phyloP scores from a whole-genome alignment of 2,888 invertebrate genomes.

The Smittia aterrima region DNA sequence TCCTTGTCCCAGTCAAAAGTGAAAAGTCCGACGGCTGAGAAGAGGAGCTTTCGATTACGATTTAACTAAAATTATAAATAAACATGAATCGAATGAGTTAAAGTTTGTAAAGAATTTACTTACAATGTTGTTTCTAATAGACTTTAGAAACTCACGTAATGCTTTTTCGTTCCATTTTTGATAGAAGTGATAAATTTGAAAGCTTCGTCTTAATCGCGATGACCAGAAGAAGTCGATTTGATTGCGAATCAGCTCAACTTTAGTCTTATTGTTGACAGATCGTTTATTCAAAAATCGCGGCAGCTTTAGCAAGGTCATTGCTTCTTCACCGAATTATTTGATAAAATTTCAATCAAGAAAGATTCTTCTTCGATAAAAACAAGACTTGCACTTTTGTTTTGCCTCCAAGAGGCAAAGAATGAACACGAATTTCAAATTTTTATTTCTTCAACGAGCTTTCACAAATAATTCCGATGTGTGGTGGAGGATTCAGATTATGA shows the following conservation, averaged over 20 bases:
- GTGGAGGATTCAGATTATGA: not conserved
- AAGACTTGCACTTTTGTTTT: not conserved
- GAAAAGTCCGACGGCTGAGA: slow-evolving; percentile 58
- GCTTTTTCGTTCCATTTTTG: slow-evolving; percentile 60
- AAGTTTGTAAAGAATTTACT: not conserved
- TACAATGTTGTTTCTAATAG: not conserved
- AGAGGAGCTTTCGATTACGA: slow-evolving; percentile 57
- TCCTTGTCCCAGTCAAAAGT: slow-evolving; percentile 64
- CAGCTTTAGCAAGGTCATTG: slow-evolving; percentile 11
- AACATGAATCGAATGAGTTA: not conserved
- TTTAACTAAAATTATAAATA: slow-evolving; percentile 45
- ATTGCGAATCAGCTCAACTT: not conserved
- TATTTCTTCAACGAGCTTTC: too few species aligned
- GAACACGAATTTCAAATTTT: not conserved
- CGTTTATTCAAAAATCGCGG: not conserved
- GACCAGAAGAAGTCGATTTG: slow-evolving; percentile 30
- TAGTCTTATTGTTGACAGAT: not conserved
- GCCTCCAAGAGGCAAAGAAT: not conserved
- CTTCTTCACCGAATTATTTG: not conserved
- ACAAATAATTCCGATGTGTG: not conserved
- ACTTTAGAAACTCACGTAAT: slow-evolving; percentile 57
- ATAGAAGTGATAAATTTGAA: slow-evolving; percentile 33
- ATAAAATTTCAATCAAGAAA: not conserved
- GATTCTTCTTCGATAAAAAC: not conserved
- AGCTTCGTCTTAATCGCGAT: not conserved